phyloP scores from a whole-genome alignment of 2,797 vertebrate species.

The Smutsia gigantea region DNA sequence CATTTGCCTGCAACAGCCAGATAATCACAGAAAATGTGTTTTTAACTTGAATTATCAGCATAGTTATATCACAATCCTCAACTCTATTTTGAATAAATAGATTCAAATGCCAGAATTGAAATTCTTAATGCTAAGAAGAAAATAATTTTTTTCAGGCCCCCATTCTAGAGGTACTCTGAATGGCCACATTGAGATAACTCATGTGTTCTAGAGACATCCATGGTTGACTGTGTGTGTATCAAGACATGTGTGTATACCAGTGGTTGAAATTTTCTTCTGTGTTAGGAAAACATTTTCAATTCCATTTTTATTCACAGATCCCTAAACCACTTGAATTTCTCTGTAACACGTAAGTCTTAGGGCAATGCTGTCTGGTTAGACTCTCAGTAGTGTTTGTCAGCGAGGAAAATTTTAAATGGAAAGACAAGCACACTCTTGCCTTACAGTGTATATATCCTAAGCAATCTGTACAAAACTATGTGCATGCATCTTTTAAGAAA shows the following conservation, averaged over 20 bases:
- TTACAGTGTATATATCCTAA: neutral
- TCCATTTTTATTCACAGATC: neutral
- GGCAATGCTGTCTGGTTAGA: neutral
- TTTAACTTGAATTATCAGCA: conserved; percentile 59
- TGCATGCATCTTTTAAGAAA: neutral
- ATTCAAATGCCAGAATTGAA: conserved; percentile 31
- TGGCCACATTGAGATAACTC: neutral
- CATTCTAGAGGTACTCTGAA: neutral
- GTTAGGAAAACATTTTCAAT: conserved; percentile 5
- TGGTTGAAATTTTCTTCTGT: conserved; percentile 10
- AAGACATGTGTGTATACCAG: neutral
- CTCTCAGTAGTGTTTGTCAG: neutral
- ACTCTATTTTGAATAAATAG: neutral
- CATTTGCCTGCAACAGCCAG: conserved; percentile 37
- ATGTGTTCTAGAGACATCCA: neutral
- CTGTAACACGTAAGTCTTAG: neutral
- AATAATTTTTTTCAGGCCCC: neutral
- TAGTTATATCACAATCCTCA: conserved; percentile 11
- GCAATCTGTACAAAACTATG: neutral
- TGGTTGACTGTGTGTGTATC: neutral
- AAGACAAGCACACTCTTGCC: neutral
- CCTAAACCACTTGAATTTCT: neutral
- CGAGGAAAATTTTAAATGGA: neutral
- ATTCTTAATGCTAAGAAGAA: neutral
- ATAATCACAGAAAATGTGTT: conserved; percentile 60